Conservation (phyloP, 2,888 invertebrate genomes). For the Amphipoea oculea region DNA sequence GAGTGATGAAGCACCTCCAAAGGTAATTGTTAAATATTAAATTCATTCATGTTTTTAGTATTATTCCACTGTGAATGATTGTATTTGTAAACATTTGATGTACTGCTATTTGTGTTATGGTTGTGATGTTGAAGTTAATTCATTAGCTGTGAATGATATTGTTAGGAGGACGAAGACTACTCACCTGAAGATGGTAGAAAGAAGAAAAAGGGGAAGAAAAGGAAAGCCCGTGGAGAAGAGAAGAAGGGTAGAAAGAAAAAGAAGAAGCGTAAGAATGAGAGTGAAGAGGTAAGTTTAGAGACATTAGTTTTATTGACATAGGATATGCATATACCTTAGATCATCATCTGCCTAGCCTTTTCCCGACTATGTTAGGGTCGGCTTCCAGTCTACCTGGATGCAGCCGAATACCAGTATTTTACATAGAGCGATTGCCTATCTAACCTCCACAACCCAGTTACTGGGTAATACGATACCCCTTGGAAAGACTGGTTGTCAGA, state of each 20-base stretch:
- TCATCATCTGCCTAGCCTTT: too few relatives aligned
- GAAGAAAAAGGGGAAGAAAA: conserved; percentile 98
- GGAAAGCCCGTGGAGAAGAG: conserved; percentile 97
- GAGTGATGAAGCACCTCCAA: conserved; percentile 93
- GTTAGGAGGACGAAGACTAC: conserved; percentile 95
- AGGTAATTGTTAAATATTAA: conserved; percentile 80
- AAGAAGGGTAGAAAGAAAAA: conserved; percentile 98
- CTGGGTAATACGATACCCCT: too few relatives aligned
- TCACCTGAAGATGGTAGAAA: conserved; percentile 96
- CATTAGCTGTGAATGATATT: conserved; percentile 55
- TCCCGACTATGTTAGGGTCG: too few relatives aligned
- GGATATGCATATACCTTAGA: too few relatives aligned
- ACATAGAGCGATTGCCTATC: too few relatives aligned
- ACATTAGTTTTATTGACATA: not conserved
- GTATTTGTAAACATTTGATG: conserved; percentile 64
- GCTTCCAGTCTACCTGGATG: too few relatives aligned
- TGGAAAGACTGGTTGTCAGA: too few relatives aligned
- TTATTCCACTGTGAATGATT: conserved; percentile 49
- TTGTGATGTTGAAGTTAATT: conserved; percentile 34
- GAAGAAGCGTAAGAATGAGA: conserved; percentile 98
- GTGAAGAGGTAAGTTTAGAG: conserved; percentile 92
- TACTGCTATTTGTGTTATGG: conserved; percentile 52
- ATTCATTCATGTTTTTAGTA: conserved; percentile 53
- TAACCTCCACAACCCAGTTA: too few relatives aligned
- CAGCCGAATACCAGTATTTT: too few relatives aligned